phyloP scores from a whole-genome alignment of 2,797 vertebrate species.

The Etheostoma nigrum region DNA sequence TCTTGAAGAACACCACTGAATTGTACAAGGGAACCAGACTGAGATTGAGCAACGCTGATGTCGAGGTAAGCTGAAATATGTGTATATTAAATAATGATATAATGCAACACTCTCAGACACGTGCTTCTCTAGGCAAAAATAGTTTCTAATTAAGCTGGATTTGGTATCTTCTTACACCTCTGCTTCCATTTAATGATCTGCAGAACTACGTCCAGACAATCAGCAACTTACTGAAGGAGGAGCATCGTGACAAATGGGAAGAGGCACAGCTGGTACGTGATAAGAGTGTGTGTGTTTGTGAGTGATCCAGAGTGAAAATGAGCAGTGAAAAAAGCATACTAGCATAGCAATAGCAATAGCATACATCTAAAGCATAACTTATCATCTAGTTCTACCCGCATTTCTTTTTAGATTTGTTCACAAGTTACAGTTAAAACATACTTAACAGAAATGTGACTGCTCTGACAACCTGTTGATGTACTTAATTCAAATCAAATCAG shows the following conservation, averaged over 20 bases:
- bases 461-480: conserved; percentile 42
- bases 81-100: conserved; percentile 15
- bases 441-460: not conserved
- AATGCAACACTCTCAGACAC: not conserved
- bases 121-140: conserved; percentile 30
- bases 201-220: conserved; percentile 97
- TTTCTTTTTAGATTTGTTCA: not conserved
- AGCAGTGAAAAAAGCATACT: not conserved
- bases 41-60: conserved; percentile 90
- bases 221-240: conserved; percentile 96
- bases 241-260: conserved; percentile 97
- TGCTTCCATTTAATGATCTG: conserved; percentile 49
- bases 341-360: too few relatives aligned
- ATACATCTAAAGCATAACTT: not conserved
- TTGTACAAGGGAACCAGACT: conserved; percentile 91
- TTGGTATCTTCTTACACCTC: conserved; percentile 49
- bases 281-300: conserved; percentile 51
- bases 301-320: conserved; percentile 5
- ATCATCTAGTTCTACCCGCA: not conserved
- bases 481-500: not conserved
- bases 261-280: conserved; percentile 95
- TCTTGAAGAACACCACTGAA: conserved; percentile 94
- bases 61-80: conserved; percentile 86
- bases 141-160: conserved; percentile 17
- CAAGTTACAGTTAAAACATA: conserved; percentile 5